Evolutionary conservation across 2,888 invertebrate genomes (phyloP).

Genomic region (Plebejus melissa): DNA sequence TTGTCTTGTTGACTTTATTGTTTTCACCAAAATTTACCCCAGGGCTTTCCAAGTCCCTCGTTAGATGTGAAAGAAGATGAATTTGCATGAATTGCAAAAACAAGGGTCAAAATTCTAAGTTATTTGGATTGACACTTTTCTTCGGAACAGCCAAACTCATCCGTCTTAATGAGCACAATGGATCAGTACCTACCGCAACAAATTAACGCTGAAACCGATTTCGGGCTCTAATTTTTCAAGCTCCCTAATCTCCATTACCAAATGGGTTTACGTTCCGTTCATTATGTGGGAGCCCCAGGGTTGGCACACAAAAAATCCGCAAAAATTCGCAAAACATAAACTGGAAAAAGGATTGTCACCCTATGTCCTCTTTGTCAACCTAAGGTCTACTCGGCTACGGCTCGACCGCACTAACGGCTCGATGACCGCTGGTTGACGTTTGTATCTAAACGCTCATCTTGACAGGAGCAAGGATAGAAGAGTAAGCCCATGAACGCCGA

Average conservation of each 20-base stretch:
- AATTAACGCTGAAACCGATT: constrained; percentile 17
- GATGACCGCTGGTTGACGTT: no score
- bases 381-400: no score
- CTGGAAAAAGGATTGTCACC: background rate
- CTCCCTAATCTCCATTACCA: constrained; percentile 17
- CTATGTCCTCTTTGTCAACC: no score
- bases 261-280: background rate
- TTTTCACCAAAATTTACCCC: background rate
- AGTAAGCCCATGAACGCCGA: no score
- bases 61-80: background rate
- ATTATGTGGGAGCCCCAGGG: background rate
- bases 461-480: no score
- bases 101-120: background rate
- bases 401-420: no score
- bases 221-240: constrained; percentile 15
- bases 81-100: background rate
- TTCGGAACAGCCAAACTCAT: background rate
- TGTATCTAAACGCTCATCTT: no score
- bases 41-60: background rate
- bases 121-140: constrained; percentile 5
- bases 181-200: background rate
- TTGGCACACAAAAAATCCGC: background rate
- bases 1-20: background rate
- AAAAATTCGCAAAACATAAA: background rate
- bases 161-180: constrained; percentile 13